Base-by-base conservation (phyloP, 2,888 invertebrate genomes). In the Eupithecia tripunctaria region DNA sequence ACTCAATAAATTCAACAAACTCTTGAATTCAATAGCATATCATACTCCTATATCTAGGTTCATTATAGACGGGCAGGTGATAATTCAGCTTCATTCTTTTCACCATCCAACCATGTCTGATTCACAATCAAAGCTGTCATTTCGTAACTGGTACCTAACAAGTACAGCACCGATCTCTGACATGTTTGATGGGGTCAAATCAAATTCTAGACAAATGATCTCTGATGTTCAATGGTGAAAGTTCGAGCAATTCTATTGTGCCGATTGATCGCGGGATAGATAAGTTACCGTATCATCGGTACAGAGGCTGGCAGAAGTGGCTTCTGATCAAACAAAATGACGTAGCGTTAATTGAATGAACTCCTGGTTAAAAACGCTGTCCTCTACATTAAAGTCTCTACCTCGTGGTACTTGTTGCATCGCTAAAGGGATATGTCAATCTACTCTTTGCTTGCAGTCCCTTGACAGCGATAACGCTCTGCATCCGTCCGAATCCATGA, bases 181-280 rank as follows among this genome's bases (percentile, higher is more conserved):
- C 79, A 84, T 81, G 72, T 88, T 85, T 86, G 86, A 89, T 89
- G 86, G 82, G 84, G 85, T 85, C 85, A 85, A 84, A 86, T 85
- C 75, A 73, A 66, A 74, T 70, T 83, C 79, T 80, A 86, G 85
- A 87, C 86, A 88, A 89, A 89, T 87, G 84, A 74, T 73, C 74
- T 77, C 72, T 75, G 66, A 82, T 81, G 84, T 82, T 85, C 84
- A 81, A 85, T 82, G 80, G 89, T 86, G 91, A 92, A 91, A 92
- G 91, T 81, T 82, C 76, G 72, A 80, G 84, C 87, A 89, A 89
- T 89, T 88, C 89, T 83, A 90, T 92, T 92, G 91, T 91, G 80
- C 82, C 85, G 89, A 88, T 89, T 88, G 89, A 91, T 91, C 82
- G 82, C 80, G 75, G 84, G 88, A 89, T 88, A 81, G 80, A 87